phyloP scores from a whole-genome alignment of 2,113 vertebrate species.

The Lota lota region DNA sequence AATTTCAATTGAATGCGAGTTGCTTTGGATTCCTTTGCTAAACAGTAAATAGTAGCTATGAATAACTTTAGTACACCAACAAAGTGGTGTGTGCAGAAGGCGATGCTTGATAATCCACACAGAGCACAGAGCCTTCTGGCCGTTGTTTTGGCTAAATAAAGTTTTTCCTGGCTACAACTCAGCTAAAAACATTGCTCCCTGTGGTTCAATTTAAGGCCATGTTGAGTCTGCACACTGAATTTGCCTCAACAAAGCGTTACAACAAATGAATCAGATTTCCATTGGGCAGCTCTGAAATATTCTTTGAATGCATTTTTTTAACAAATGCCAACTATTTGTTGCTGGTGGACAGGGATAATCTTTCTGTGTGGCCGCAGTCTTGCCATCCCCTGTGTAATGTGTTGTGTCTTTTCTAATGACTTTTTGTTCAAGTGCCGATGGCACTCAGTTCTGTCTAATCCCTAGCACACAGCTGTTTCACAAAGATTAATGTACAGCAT shows the following conservation, averaged over 20 bases:
- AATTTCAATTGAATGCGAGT: too few relatives aligned
- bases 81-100: too few relatives aligned
- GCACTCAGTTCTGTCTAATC: neutral
- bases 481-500: slow-evolving; percentile 7
- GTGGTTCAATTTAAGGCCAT: too few relatives aligned
- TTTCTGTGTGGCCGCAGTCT: neutral
- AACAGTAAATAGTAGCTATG: too few relatives aligned
- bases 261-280: slow-evolving; percentile 5
- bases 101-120: too few relatives aligned
- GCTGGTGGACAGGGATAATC: slow-evolving; percentile 16
- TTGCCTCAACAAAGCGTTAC: neutral
- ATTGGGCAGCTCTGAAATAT: slow-evolving; percentile 3
- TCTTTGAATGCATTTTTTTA: slow-evolving; percentile 1
- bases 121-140: too few relatives aligned
- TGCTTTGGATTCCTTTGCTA: too few relatives aligned
- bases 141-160: too few relatives aligned
- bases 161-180: too few relatives aligned
- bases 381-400: slow-evolving; percentile 5
- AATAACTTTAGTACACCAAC: too few relatives aligned
- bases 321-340: slow-evolving; percentile 11
- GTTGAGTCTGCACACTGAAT: neutral
- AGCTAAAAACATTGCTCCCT: too few relatives aligned
- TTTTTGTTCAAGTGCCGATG: slow-evolving; percentile 5
- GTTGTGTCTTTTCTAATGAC: slow-evolving; percentile 12
- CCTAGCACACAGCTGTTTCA: slow-evolving; percentile 15